Percentiles rank a stretch among this genome's conserved stretches.
These are phyloP conservation scores for Zoanthus sansibaricus DNA, from an alignment of 92 coral and sea anemone species.

Conservation along the genomic window DNA sequence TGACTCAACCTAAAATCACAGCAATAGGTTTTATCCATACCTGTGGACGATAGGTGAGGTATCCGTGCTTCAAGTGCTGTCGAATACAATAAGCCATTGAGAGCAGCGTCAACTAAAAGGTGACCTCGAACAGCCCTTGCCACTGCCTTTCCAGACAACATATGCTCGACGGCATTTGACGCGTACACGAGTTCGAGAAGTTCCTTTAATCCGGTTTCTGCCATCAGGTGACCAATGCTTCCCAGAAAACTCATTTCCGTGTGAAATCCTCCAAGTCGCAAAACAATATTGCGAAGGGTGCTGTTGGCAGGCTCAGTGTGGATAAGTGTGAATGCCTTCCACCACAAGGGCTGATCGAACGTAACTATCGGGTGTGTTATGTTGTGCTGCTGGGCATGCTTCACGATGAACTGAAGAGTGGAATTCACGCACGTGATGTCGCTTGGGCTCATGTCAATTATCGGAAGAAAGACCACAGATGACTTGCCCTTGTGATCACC, in stretches of 20 bases:
- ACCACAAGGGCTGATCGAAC: conserved; percentile 63
- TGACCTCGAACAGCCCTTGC: conserved; percentile 51
- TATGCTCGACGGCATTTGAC: conserved; percentile 40
- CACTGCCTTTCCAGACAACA: conserved; percentile 58
- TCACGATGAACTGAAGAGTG: neutral
- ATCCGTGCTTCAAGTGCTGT: neutral
- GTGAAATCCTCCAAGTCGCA: conserved; percentile 50
- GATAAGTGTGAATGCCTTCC: conserved; percentile 46
- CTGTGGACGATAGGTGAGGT: no score
- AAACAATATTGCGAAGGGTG: conserved; percentile 36
- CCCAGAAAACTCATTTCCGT: no score
- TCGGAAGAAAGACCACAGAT: conserved; percentile 24
- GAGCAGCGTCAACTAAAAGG: conserved; percentile 57
- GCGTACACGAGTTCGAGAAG: conserved; percentile 50
- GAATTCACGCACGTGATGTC: conserved; percentile 17
- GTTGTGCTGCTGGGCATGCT: conserved; percentile 37
- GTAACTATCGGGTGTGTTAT: conserved; percentile 21
- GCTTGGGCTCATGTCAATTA: neutral
- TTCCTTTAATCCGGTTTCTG: conserved; percentile 52
- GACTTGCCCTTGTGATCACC: neutral
- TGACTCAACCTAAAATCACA: no score
- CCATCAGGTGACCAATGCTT: conserved; percentile 40
- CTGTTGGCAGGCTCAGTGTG: conserved; percentile 26
- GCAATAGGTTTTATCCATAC: no score
- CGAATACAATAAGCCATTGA: neutral